Base-by-base conservation (phyloP, 2,113 vertebrate species). In the Butastur rufipennis region DNA sequence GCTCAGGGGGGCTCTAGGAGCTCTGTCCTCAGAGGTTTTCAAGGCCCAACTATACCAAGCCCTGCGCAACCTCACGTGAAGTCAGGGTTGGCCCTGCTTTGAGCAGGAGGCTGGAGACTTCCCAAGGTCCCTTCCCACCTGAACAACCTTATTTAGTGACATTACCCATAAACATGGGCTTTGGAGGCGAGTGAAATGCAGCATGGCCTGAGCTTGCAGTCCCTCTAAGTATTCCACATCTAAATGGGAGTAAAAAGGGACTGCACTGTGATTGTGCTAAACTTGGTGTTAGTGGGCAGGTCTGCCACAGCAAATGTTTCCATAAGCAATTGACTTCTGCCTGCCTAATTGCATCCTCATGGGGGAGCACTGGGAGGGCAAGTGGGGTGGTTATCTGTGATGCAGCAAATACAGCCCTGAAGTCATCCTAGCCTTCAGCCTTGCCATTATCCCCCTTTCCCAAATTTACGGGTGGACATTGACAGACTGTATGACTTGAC, bases 401-500 rank as follows among this genome's bases (percentile, higher is more conserved):
- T 18, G 32, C 38, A 72, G 21, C 55, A 88, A 43, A 47, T 21
- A 36, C 19, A 36, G 25, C 38, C 32, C 48, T 68, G 31, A 59
- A 62, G 55, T 45, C 27, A 32, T 43, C 70, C 1, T 0, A 43
- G 12, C 34, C 50, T 78, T 73, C 65, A 38, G 45, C 40, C 50
- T 88, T 0, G 0, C 63, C 4, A 1, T 40, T 72, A 59, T 16
- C 9, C 38, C 63, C 11, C 12, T 81, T 66, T 59, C 7, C 42
- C 31, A 68, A 50, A 63, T 0, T 19, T 36, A 25, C 17, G 34
- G 13, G 34, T 4, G 1, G 53, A 11, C 23, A 5, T 1, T 8
- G 45, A 13, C 18, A 21, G 34, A 7, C n/a, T 25, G 27, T 19
- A 13, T 6, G 29, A 31, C 20, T 26, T 42, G 16, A 42, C 26